Evolutionary conservation across 2,888 invertebrate genomes (phyloP), one percentile per base, ranked within the genome.

Genomic region (Xylocampa areola): DNA sequence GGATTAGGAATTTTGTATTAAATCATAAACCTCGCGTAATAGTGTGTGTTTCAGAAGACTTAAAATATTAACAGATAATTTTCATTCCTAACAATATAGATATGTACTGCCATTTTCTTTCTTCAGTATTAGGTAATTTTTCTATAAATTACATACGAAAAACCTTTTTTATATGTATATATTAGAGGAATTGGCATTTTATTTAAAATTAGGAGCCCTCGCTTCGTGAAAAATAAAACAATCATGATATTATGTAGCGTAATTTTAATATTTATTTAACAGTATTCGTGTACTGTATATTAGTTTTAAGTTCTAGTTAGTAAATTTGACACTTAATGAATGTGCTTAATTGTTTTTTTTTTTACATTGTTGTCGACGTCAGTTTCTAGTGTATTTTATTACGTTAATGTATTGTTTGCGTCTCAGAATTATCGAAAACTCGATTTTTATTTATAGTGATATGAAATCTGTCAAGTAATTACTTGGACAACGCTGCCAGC

Each of bases 101-200:
- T 51, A 45, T 48, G 57, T 61, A 78, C 85, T 85, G 86, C 86
- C 86, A 81, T 69, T 77, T 79, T 78, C 51, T 67, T 52, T 61
- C 55, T 77, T 79, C 85, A 86, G 85, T 86, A 84, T 85, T 86
- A 84, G 65, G 44, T 39, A 53, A 44, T 47, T 66, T 60, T 68
- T 54, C 43, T 37, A 50, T 47, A 58, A 51, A 49, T 53, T 68
- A 55, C 68, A 33, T 70, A 49, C 51, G 35, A 23, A 40, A 48
- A 57, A 55, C 55, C 37, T 59, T 36, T 63, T 63, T 58, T 64
- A 41, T 76, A 58, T 80, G 64, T 78, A 73, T 73, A 69, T 75
- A 79, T 57, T 68, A 72, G 58, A 60, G 35, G 44, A 71, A 67
- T 75, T 64, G 73, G 68, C 66, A 53, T 65, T 66, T 65, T 61